Evolutionary conservation across 2,888 invertebrate genomes (phyloP), one percentile per base, ranked within the genome.

Genomic region (Idaea biselata): DNA sequence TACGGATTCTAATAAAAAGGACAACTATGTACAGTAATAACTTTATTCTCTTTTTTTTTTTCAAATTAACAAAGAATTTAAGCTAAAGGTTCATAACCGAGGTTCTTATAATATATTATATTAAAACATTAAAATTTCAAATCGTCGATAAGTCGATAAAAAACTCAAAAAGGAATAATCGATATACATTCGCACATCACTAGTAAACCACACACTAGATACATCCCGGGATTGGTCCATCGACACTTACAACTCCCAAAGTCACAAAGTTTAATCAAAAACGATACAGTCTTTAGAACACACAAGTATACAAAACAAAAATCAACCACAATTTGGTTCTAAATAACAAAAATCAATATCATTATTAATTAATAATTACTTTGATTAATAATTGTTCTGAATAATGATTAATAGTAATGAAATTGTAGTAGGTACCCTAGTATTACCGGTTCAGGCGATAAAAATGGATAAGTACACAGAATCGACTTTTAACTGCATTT

Each of bases 61-160:
- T 85, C 83, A 88, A 89, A 86, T 87, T 90, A 91, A 91, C 88
- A 89, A 89, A 88, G 83, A 89, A 82, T 83, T 70, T 78, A 86
- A 88, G 87, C 88, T 90, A 88, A 75, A 87, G 87, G 89, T 90
- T 89, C 77, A 82, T 78, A 90, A 90, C 88, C 88, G 80, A 88
- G 80, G 83, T 78, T 69, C 80, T 84, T 82, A 84, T 68, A 74
- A 5, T 25, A 25, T 25, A 25, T 5, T 25, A 25, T 25, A 25
- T 25, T 74, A 72, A 78, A 81, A 83, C 77, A 76, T 79, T 77
- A 67, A 75, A 75, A 78, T 74, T 75, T 74, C 72, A 69, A 75
- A 65, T 65, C 64, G 64, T 65, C 71, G 72, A 78, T 72, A 72
- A 75, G 77, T 78, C 74, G 73, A 80, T 80, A 81, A 75, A 73